Base-by-base conservation (phyloP, 2,888 invertebrate species). In the Hyposoter dolosus region DNA sequence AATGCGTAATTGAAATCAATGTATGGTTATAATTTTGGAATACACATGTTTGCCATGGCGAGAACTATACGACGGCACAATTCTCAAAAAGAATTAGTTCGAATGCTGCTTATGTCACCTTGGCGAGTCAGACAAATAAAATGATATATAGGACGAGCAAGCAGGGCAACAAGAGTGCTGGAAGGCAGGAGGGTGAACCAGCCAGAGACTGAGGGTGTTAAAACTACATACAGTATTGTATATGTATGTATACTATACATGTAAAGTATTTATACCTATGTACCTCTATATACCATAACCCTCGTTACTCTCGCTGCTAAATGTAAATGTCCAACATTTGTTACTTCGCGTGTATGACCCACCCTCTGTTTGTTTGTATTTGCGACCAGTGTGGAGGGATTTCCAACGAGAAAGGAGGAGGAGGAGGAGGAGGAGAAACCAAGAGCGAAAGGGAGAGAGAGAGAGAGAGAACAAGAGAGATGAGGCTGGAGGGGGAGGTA, bases 251-350 rank as follows among this genome's bases (percentile, higher is more conserved):
- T 28, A 15, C 40, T 63, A 23, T 45, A 75, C 63, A 45, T 71
- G 45, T 47, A 79, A 1, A 35, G 19, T 68, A 56, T 78, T 56
- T 80, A 74, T 80, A 81, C 63, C 63, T 43, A 81, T 63, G 77
- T 74, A 68, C 60, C 63, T 72, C 15, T 82, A 35, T 82, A 60
- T 66, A 60, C 56, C 84, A 72, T 60, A 78, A 80, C 75, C 66
- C 82, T 71, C 79, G 78, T 79, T 89, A 90, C 89, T 90, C 88
- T 89, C 88, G 90, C 90, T 89, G 90, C 92, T 92, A 92, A 93
- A 93, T 93, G 93, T 93, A 92, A 93, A 93, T 93, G 93, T 92
- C 93, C 91, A 89, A 92, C 93, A 93, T 93, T 93, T 93, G 92
- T 93, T 92, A 92, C 91, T 89, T 90, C 89, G 90, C 90, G 90